Conservation (phyloP, 2,888 invertebrate species). For the Polylopha cassiicola region DNA sequence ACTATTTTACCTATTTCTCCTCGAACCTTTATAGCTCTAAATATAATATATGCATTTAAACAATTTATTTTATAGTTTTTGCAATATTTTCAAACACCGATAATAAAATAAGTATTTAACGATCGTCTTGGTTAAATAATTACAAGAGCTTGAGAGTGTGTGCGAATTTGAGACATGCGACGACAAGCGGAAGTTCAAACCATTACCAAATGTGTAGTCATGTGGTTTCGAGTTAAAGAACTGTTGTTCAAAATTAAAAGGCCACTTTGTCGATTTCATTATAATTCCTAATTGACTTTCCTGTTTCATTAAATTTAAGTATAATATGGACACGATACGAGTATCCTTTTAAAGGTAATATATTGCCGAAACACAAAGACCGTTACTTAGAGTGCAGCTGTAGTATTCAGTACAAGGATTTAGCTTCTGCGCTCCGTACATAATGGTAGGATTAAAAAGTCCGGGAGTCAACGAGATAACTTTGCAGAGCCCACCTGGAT, state of each 20-base stretch:
- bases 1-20: no score
- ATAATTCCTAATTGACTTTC: conserved; percentile 19
- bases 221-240: conserved; percentile 40
- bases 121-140: conserved; percentile 58
- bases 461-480: conserved; percentile 32
- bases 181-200: conserved; percentile 60
- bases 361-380: conserved; percentile 8
- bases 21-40: no score
- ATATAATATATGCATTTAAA: no score
- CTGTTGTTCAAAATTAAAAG: conserved; percentile 27
- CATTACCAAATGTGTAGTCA: conserved; percentile 64
- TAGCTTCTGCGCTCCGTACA: conserved; percentile 26
- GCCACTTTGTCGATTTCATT: conserved; percentile 17
- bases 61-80: no score
- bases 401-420: conserved; percentile 3
- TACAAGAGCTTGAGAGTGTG: conserved; percentile 53
- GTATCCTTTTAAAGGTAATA: conserved; percentile 3
- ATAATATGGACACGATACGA: no score
- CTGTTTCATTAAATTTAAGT: no score
- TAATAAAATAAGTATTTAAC: no score
- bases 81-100: no score
- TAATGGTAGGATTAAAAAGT: conserved; percentile 36
- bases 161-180: conserved; percentile 41
- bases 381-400: conserved; percentile 7
- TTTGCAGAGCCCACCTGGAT: conserved; percentile 40